Evolutionary conservation across 1,140 invertebrate genomes (phyloP).

Genomic region (Oscheius sp.): DNA sequence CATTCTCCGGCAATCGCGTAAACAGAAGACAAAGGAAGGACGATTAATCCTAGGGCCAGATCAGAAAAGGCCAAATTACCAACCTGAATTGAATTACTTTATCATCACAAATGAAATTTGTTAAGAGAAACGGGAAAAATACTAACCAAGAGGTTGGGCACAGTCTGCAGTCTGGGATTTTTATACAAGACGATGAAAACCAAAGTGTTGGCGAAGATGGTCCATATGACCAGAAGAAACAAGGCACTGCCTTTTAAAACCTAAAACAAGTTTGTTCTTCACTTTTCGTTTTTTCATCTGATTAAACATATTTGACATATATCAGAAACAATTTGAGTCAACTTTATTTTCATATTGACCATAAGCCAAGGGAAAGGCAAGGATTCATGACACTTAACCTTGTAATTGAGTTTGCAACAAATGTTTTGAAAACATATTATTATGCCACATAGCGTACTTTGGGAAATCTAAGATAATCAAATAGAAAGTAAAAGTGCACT

Average conservation of each 20-base stretch:
- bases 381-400: background rate
- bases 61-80: slow-evolving; percentile 61
- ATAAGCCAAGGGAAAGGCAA: background rate
- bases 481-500: too few species aligned
- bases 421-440: background rate
- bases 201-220: slow-evolving; percentile 54
- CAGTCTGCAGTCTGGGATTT: slow-evolving; percentile 59
- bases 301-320: background rate
- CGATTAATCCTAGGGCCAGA: slow-evolving; percentile 55
- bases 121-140: slow-evolving; percentile 6
- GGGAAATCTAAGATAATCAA: too few species aligned
- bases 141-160: slow-evolving; percentile 59
- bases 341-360: background rate
- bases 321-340: background rate
- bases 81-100: slow-evolving; percentile 40
- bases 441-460: too few species aligned
- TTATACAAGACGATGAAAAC: slow-evolving; percentile 61
- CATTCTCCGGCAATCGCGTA: slow-evolving; percentile 60
- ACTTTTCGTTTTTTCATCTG: too few species aligned
- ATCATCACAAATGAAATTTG: slow-evolving; percentile 18
- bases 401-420: background rate
- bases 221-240: slow-evolving; percentile 56
- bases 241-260: slow-evolving; percentile 52
- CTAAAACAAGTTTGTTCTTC: too few species aligned
- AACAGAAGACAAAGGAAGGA: slow-evolving; percentile 58